Conservation (phyloP, 2,113 vertebrate species). For the Cheirogaleus medius region DNA sequence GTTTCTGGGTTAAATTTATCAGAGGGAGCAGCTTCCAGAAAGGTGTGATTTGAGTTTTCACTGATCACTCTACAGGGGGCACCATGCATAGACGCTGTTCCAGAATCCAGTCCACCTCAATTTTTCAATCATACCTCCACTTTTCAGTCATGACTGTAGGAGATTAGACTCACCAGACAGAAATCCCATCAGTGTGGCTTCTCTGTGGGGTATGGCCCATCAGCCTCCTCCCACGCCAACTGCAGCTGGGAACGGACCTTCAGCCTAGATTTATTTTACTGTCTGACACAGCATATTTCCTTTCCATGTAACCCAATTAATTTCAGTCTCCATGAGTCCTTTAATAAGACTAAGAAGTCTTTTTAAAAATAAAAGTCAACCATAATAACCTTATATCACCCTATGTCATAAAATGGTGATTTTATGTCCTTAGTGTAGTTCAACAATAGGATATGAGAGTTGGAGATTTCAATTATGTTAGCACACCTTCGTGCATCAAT, state of each 20-base stretch:
- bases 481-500: not conserved
- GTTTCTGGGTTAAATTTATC: not conserved
- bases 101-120: not conserved
- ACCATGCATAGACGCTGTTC: not conserved
- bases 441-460: not conserved
- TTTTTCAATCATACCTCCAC: too few relatives aligned
- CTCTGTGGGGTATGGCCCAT: not conserved
- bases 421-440: not conserved
- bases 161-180: not conserved
- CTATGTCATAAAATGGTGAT: not conserved
- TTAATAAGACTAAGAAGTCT: not conserved
- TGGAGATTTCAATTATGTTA: not conserved
- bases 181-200: not conserved
- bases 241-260: not conserved
- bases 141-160: not conserved
- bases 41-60: not conserved
- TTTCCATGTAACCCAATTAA: not conserved
- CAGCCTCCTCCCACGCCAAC: not conserved
- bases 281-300: not conserved
- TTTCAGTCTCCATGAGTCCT: not conserved
- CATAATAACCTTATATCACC: not conserved
- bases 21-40: not conserved
- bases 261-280: not conserved
- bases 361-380: slow-evolving; percentile 28
- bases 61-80: not conserved